Percentiles rank a stretch among this genome's conserved stretches.
phyloP scores from a whole-genome alignment of 2,797 vertebrate species.

The Setipinna tenuifilis region DNA sequence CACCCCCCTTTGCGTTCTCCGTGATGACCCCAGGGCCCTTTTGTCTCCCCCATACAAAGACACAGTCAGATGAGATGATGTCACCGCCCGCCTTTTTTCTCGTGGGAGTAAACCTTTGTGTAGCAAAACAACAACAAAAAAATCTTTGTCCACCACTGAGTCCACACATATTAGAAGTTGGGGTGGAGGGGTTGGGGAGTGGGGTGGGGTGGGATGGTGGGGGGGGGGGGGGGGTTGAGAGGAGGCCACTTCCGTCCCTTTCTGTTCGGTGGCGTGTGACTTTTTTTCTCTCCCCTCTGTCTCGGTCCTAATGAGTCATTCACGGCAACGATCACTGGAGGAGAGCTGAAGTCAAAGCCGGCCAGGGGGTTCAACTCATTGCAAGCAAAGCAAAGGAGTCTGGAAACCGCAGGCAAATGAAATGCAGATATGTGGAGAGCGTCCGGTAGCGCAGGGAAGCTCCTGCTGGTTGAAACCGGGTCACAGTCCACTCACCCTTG shows the following conservation, averaged over 20 bases:
- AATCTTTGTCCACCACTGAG: slow-evolving; percentile 81
- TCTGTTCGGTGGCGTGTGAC: slow-evolving; percentile 73
- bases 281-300: slow-evolving; percentile 55
- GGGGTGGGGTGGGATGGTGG: background rate
- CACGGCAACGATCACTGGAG: slow-evolving; percentile 56
- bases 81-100: slow-evolving; percentile 73
- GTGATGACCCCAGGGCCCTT: slow-evolving; percentile 76
- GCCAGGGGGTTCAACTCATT: slow-evolving; percentile 55
- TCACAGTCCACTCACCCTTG: background rate
- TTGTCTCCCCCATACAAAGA: slow-evolving; percentile 80
- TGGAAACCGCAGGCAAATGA: slow-evolving; percentile 50
- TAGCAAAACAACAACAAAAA: slow-evolving; percentile 81
- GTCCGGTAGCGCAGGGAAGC: too few relatives aligned
- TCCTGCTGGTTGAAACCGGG: background rate
- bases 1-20: slow-evolving; percentile 59
- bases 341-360: slow-evolving; percentile 56
- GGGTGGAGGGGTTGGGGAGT: background rate
- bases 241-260: slow-evolving; percentile 73
- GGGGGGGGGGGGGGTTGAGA: slow-evolving; percentile 40
- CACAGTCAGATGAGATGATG: slow-evolving; percentile 84
- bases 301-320: slow-evolving; percentile 68
- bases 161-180: slow-evolving; percentile 65
- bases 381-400: slow-evolving; percentile 52
- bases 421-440: background rate
- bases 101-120: slow-evolving; percentile 83